Evolutionary conservation across 1,140 invertebrate species (phyloP).

Genomic region (Drosophila setifemur): DNA sequence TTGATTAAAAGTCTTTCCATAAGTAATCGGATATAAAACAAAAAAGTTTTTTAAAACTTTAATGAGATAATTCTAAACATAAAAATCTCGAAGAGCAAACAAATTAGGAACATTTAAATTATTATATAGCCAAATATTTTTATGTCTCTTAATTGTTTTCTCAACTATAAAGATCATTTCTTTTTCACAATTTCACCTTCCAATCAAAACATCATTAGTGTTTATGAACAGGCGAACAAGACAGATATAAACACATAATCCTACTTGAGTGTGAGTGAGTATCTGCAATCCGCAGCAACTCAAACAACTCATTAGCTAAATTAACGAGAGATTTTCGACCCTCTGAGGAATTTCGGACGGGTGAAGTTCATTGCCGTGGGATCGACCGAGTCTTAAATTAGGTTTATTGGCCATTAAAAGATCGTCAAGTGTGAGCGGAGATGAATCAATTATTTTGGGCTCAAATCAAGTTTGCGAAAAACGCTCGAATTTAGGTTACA

Average conservation of each 20-base stretch:
- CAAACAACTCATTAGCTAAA: slow-evolving; percentile 18
- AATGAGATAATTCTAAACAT: too few species aligned
- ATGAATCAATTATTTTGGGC: slow-evolving; percentile 33
- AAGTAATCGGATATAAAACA: too few species aligned
- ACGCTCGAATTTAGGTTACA: slow-evolving; percentile 20
- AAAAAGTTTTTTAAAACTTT: too few species aligned
- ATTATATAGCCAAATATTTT: not conserved
- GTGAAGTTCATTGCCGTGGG: slow-evolving; percentile 32
- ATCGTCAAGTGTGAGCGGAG: slow-evolving; percentile 17
- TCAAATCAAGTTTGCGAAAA: slow-evolving; percentile 27
- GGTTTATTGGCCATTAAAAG: slow-evolving; percentile 36
- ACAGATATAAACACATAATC: not conserved
- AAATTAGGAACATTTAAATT: not conserved
- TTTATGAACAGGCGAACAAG: not conserved
- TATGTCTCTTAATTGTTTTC: not conserved
- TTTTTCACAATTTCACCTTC: not conserved
- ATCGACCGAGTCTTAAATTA: slow-evolving; percentile 24
- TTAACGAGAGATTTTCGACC: slow-evolving; percentile 14
- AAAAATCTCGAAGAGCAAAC: too few species aligned
- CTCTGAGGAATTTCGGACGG: not conserved
- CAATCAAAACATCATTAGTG: slow-evolving; percentile 23
- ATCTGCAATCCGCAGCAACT: slow-evolving; percentile 6
- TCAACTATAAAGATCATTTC: too few species aligned
- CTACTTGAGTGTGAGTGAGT: not conserved
- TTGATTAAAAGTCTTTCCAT: too few species aligned